A percentile compares a stretch with the other conserved stretches of the same genome.
Conservation (phyloP, 1,140 invertebrate species). For the Diabrotica undecimpunctata region DNA sequence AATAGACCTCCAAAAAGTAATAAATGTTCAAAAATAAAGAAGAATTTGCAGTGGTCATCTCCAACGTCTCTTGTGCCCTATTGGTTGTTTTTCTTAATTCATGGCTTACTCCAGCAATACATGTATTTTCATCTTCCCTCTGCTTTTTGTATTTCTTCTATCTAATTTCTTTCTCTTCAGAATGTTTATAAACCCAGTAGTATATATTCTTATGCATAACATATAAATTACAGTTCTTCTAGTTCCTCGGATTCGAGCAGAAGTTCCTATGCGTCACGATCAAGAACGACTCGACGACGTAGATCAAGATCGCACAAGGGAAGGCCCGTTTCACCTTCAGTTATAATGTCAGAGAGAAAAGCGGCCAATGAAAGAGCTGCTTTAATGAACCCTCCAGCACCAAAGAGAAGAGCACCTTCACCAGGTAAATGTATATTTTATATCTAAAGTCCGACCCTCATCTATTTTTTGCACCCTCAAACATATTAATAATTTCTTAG, state of each 20-base stretch:
- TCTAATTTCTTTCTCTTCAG: too few species aligned
- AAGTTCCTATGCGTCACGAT: conserved; percentile 49
- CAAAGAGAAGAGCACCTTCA: conserved; percentile 51
- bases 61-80: too few species aligned
- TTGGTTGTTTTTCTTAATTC: too few species aligned
- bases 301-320: conserved; percentile 34
- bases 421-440: conserved; percentile 41
- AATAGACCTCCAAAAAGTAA: too few species aligned
- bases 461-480: not conserved
- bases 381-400: conserved; percentile 67
- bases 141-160: too few species aligned
- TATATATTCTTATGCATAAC: not conserved
- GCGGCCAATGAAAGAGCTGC: conserved; percentile 58
- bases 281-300: conserved; percentile 51
- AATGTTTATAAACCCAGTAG: too few species aligned
- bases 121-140: too few species aligned
- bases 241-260: conserved; percentile 46
- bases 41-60: too few species aligned
- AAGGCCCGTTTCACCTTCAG: conserved; percentile 52
- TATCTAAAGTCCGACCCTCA: too few species aligned
- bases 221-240: conserved; percentile 36
- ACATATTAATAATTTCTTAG: too few species aligned
- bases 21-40: too few species aligned
- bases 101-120: too few species aligned
- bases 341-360: conserved; percentile 58